Base-by-base conservation (phyloP, 1,140 invertebrate species). In the Drosophila mauritiana region DNA sequence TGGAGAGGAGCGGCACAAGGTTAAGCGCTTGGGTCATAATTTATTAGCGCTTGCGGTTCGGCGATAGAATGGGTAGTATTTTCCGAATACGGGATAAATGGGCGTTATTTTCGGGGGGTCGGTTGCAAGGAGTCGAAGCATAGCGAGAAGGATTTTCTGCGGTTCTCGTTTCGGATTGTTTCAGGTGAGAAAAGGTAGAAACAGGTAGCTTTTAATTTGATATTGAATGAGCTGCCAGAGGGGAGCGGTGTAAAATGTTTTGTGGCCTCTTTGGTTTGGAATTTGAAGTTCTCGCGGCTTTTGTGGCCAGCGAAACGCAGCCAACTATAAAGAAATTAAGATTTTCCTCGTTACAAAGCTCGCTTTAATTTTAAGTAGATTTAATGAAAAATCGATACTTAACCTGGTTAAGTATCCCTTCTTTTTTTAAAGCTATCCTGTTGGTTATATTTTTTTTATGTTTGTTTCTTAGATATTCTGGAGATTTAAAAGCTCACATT, bases 21-120 rank as follows among this genome's bases (percentile, higher is more conserved):
- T 88, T 88, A 88, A 88, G 83, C 84, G 73, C 75, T 59, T 25
- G 62, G 68, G 63, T 88, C 83, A 88, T 89, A 88, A 88, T 88
- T 88, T 88, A 88, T 88, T 80, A 89, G 83, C 79, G 79, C 62
- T 86, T 86, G 82, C 42, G 79, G 83, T 88, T 65, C 34, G 15
- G 68, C 65, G 52, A 72, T 72, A 72, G 36, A 27, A 25, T 40
- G 27, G 43, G 51, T 49, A 20, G 27, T 49, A 49, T 49, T 57
- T 56, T 49, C 15, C 34, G 65, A 70, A 70, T 69, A 70, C 43
- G 27, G 68, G 51, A 69, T 68, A 69, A 57, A 49, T 53, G 37
- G 52, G 39, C 40, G 43, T 27, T 46, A 15, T n/a, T 13, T 39
- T 12, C 10, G 11, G 3, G 20, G 17, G 25, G 36, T 20, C 20